Evolutionary conservation across 1,140 invertebrate species (phyloP), one percentile per base, ranked within the genome.

Genomic region (Conus betulinus): DNA sequence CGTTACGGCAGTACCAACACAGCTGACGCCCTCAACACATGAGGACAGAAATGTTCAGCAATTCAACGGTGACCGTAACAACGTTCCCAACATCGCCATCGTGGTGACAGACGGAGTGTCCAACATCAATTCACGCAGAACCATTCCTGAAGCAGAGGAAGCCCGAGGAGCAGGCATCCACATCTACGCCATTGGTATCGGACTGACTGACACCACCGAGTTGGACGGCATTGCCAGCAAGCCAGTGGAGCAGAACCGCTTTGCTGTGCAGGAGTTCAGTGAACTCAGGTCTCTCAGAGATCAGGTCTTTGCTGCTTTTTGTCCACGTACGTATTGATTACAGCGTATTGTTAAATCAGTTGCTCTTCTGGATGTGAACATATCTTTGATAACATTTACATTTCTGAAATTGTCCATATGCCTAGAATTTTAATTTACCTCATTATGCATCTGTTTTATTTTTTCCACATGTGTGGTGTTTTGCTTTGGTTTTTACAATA

Each of bases 131-230:
- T 76, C 90, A 20, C 87, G 85, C 57, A 86, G 88, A 55, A 94
- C 93, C 5, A 89, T 94, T 57, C 91, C 92, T 10, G 92, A 94
- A 82, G 92, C 92, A 10, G 89, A 91, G 52, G 8, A 76, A 79
- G 90, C 91, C 5, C 88, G 88, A 78, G 60, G 27, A 39, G 88
- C 81, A 11, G 90, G 91, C 25, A 94, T 93, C 67, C 88, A 92
- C 52, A 92, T 94, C 27, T 93, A 91, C 90, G 92, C 92, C 71
- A 91, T 94, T 82, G 93, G 93, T 88, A 91, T 93, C 63, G 93
- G 93, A 60, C 52, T 93, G 52, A 76, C 89, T 7, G 92, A 93
- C 74, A 91, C 89, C 20, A 86, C 82, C 60, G 93, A 93, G 89
- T 83, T 93, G 52, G 88, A 91, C 86, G 90, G 85, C 15, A 93